Percentiles rank a stretch among this genome's conserved stretches.
phyloP scores from a whole-genome alignment of 2,888 invertebrate genomes.

The Steinernema hermaphroditum region DNA sequence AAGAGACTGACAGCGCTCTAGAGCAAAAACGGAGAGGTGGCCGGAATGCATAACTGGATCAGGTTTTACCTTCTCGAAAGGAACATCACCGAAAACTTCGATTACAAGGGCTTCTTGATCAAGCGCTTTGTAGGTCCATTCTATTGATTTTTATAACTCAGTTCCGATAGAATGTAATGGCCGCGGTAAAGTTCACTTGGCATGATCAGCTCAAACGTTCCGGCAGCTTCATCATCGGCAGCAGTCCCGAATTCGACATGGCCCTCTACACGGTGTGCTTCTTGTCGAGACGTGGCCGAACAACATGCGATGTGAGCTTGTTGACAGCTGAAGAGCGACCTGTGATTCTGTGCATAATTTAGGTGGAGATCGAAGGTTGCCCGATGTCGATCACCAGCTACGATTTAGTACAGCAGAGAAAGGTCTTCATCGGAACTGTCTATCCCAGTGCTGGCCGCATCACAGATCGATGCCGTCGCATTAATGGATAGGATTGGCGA shows the following conservation, averaged over 20 bases:
- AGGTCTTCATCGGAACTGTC: constrained; percentile 61
- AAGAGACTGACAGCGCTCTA: constrained; percentile 33
- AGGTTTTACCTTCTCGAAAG: constrained; percentile 80
- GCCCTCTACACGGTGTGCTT: constrained; percentile 87
- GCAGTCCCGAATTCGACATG: constrained; percentile 85
- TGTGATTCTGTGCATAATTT: too few species aligned
- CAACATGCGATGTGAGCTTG: constrained; percentile 65
- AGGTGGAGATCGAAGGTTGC: constrained; percentile 62
- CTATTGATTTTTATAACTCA: background rate
- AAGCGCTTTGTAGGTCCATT: constrained; percentile 57
- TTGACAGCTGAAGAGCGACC: too few species aligned
- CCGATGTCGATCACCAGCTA: constrained; percentile 62
- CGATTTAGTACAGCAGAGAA: constrained; percentile 56
- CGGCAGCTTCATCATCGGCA: constrained; percentile 60
- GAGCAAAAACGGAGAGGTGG: constrained; percentile 73
- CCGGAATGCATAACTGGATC: constrained; percentile 82
- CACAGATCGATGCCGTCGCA: constrained; percentile 54
- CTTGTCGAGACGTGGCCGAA: constrained; percentile 76
- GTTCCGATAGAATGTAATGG: constrained; percentile 54
- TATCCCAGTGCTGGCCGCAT: constrained; percentile 62
- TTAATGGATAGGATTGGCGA: constrained; percentile 34
- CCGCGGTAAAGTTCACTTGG: constrained; percentile 57
- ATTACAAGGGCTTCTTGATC: constrained; percentile 64
- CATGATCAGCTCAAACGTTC: constrained; percentile 50
- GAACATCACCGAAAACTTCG: constrained; percentile 44